A percentile compares a stretch with the other conserved stretches of the same genome.
phyloP scores from a whole-genome alignment of 2,888 invertebrate species.

The Norana najaformis region DNA sequence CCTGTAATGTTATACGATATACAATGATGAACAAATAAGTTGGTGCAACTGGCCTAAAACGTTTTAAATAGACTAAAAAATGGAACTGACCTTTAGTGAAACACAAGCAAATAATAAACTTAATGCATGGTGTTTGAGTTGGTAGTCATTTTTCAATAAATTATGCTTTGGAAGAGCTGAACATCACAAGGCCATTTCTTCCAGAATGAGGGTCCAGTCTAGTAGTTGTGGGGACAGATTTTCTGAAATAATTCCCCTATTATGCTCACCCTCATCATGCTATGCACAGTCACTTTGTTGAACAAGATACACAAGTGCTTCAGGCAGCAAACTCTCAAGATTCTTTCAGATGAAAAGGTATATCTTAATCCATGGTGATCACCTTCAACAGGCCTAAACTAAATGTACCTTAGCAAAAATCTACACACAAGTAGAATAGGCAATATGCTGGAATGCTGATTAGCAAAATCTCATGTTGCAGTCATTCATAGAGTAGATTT shows the following conservation, averaged over 20 bases:
- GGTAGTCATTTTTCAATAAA: background rate
- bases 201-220: background rate
- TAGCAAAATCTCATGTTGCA: background rate
- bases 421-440: background rate
- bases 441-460: background rate
- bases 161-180: background rate
- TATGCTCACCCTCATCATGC: background rate
- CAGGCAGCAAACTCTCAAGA: background rate
- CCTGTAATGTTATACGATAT: too few species aligned
- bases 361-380: background rate
- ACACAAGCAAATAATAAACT: too few species aligned
- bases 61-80: too few species aligned
- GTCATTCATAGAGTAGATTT: background rate
- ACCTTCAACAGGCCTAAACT: background rate
- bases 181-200: constrained; percentile 3
- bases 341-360: background rate
- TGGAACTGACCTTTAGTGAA: too few species aligned
- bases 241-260: too few species aligned
- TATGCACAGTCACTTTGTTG: background rate
- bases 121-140: background rate
- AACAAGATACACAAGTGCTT: background rate
- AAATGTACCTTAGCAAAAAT: background rate
- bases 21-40: too few species aligned
- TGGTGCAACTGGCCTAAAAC: too few species aligned
- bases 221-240: background rate